Base-by-base conservation (phyloP, 1,140 invertebrate genomes). In the Drosophila yakuba region DNA sequence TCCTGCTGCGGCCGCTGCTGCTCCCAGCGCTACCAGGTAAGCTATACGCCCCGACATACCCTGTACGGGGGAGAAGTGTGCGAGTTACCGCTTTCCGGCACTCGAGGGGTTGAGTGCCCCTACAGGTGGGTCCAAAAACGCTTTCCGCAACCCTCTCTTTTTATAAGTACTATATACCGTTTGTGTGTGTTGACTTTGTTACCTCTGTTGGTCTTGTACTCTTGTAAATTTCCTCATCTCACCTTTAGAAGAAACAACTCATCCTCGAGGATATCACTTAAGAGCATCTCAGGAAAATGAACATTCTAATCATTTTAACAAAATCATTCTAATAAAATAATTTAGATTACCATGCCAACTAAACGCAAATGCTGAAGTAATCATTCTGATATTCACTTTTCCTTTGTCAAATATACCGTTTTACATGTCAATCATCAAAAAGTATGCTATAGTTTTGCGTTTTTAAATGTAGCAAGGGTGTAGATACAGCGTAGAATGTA, bases 11-110 rank as follows among this genome's bases (percentile, higher is more conserved):
- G 96, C 59, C 94, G 92, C 61, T 97, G 97, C 93, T 97, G 97
- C 92, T 96, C 96, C 12, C 96, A 97, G 93, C 96, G 96, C 93
- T 97, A 98, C 93, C 97, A 97, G 96, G 96, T 97, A 94, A 83
- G 80, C 64, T 71, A 51, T 44, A 58, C 23, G 41, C 23, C 55
- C 44, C 15, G 8, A 17, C 28, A 69, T 36, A 81, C 62, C 60
- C 51, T 61, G 43, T 35, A 36, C 14, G 23, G 20, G 38, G 43
- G 28, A 39, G 25, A 25, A 45, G 11, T 45, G 43, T 2, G 41
- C 3, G 7, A 32, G 32, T 32, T 17, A 43, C 38, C 38, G 44
- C 25, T 39, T 41, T 71, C 25, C 35, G 38, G 32, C 43, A 20
- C 35, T 56, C 43, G 63, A 39, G 63, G 67, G 50, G 61, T 23